phyloP scores from a whole-genome alignment of 2,113 vertebrate species.

The Gymnobelideus leadbeateri region DNA sequence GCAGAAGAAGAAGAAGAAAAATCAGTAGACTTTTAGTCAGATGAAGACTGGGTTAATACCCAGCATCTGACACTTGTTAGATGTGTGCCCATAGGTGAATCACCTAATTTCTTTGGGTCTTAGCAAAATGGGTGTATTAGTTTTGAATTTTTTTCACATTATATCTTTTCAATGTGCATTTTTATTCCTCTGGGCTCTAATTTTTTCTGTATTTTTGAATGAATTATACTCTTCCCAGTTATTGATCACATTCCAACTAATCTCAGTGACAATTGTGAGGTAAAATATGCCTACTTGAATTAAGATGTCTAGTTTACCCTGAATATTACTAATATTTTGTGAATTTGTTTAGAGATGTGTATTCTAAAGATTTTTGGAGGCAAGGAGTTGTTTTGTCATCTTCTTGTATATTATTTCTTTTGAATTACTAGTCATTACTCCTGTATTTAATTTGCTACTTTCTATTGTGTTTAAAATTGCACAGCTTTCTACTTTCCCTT shows the following conservation, averaged over 20 bases:
- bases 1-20: not conserved
- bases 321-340: not conserved
- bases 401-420: not conserved
- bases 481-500: not conserved
- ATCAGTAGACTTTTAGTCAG: no score
- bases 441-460: not conserved
- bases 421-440: not conserved
- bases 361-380: not conserved
- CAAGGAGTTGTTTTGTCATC: not conserved
- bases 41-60: not conserved
- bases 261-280: not conserved
- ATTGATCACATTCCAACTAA: not conserved
- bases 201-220: not conserved
- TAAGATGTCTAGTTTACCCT: not conserved
- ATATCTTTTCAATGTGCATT: not conserved
- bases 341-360: not conserved
- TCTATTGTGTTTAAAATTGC: not conserved
- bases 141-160: not conserved
- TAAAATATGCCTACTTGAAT: not conserved
- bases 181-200: not conserved
- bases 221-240: not conserved
- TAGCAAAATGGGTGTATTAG: not conserved
- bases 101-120: not conserved
- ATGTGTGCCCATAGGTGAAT: not conserved
- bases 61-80: not conserved